phyloP scores from a whole-genome alignment of 2,113 vertebrate species.

The Cromileptes altivelis region DNA sequence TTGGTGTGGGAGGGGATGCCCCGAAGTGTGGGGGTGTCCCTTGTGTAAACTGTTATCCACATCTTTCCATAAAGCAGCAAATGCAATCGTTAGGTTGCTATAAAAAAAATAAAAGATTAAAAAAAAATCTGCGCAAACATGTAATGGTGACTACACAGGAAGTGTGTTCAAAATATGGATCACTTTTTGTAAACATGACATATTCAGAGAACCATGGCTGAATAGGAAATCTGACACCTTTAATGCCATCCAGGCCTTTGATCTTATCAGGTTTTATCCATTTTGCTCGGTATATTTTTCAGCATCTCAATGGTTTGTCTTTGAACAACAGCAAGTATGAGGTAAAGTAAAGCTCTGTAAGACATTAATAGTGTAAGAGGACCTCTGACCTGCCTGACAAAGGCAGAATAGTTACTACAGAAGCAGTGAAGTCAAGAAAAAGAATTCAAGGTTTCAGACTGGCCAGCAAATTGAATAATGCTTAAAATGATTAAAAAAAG shows the following conservation, averaged over 20 bases:
- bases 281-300: neutral
- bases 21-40: conserved; percentile 70
- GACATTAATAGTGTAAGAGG: neutral
- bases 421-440: neutral
- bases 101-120: too few species aligned
- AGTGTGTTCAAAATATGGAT: neutral
- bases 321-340: neutral
- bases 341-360: neutral
- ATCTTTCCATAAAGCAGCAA: conserved; percentile 51
- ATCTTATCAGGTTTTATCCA: neutral
- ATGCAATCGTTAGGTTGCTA: conserved; percentile 1
- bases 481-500: neutral
- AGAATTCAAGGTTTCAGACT: neutral
- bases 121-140: neutral
- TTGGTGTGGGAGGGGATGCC: conserved; percentile 66
- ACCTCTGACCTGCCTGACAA: neutral
- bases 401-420: neutral
- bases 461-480: neutral
- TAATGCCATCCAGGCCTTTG: neutral
- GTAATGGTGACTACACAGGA: conserved; percentile 12
- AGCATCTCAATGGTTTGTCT: neutral
- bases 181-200: conserved; percentile 14
- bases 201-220: conserved; percentile 3
- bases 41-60: conserved; percentile 18
- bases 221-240: conserved; percentile 30